Conservation (phyloP, 1,140 invertebrate genomes). For the Phymastichus coffea region DNA sequence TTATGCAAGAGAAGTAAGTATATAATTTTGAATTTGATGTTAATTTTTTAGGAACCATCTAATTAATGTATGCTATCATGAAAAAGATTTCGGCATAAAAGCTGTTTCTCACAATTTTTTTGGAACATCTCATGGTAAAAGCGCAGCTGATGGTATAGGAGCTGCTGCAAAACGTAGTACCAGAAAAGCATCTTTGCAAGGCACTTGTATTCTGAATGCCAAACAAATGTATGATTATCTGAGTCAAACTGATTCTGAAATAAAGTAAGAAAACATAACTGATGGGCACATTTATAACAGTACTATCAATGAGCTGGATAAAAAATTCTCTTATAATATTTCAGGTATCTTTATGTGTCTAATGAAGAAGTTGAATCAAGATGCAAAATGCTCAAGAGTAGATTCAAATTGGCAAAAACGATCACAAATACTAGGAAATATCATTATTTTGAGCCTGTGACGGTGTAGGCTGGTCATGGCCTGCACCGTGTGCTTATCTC, state of each 20-base stretch:
- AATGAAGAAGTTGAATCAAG: not conserved
- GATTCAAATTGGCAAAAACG: not conserved
- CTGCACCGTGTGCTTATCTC: too few species aligned
- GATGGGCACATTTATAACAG: not conserved
- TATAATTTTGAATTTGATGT: not conserved
- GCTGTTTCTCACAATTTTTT: constrained; percentile 22
- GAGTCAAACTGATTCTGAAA: not conserved
- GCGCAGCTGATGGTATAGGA: constrained; percentile 15
- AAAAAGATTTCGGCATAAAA: constrained; percentile 24
- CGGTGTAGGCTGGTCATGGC: too few species aligned
- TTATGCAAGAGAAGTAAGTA: not conserved
- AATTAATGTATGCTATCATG: constrained; percentile 16
- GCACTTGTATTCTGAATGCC: not conserved
- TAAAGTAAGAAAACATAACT: not conserved
- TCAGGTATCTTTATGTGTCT: constrained; percentile 3
- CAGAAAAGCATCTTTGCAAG: not conserved
- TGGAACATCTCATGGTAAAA: constrained; percentile 23
- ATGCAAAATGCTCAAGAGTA: not conserved
- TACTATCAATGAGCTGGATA: not conserved
- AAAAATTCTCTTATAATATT: not conserved
- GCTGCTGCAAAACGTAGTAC: constrained; percentile 7
- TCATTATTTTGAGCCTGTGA: not conserved
- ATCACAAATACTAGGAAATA: constrained; percentile 1
- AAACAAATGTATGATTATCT: constrained; percentile 3
- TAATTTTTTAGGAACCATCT: constrained; percentile 6